Conservation (phyloP, 1,140 invertebrate species). For the Orussus abietinus region DNA sequence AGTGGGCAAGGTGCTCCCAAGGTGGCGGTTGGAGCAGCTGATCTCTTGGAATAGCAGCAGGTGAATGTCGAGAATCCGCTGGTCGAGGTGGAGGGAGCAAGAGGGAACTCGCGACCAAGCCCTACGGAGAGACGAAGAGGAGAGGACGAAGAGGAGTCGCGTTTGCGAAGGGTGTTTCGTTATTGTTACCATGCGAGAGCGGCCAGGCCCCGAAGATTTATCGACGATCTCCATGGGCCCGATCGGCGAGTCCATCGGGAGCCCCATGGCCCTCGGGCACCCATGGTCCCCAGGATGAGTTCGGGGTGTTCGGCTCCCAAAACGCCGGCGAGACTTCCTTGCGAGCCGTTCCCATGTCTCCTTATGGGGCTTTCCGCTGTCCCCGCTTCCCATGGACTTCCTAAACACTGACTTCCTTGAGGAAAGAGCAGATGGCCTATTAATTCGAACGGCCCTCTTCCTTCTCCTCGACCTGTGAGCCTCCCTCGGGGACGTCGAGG, state of each 20-base stretch:
- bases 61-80: conserved; percentile 8
- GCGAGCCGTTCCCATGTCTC: conserved; percentile 46
- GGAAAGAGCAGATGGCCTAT: conserved; percentile 48
- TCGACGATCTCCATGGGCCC: no score
- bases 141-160: not conserved
- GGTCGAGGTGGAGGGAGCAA: no score
- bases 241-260: no score
- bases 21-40: conserved; percentile 11
- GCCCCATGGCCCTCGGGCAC: no score
- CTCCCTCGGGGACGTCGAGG: not conserved
- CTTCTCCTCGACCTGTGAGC: not conserved
- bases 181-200: conserved; percentile 34
- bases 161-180: conserved; percentile 8
- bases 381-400: conserved; percentile 53
- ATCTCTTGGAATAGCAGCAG: conserved; percentile 12
- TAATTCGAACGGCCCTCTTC: conserved; percentile 33
- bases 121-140: not conserved
- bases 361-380: conserved; percentile 53
- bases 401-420: conserved; percentile 55
- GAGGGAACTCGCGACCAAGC: not conserved
- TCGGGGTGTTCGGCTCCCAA: no score
- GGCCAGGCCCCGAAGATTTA: no score
- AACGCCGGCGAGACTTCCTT: conserved; percentile 31
- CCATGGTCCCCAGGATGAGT: no score
- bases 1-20: conserved; percentile 9